Evolutionary conservation across 2,888 invertebrate genomes (phyloP), one percentile per base, ranked within the genome.

Genomic region (Alloplasta piceator): DNA sequence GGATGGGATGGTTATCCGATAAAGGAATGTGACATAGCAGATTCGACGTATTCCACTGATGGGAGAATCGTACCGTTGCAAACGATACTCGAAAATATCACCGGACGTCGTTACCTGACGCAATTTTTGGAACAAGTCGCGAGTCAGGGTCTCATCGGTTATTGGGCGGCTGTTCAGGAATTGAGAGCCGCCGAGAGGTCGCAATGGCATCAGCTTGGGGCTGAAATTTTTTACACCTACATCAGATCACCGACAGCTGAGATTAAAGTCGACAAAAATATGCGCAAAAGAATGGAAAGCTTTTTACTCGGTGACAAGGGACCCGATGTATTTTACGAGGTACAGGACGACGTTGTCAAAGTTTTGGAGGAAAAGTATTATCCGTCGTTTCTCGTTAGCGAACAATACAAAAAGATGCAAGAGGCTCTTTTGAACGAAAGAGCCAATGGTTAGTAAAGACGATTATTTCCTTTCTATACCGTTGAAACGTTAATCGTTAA

Each of bases 171-270:
- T 0, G 97, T 97, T 0, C 97, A 98, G 88, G 97, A 97, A 91
- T 92, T 98, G 82, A 94, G 96, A 83, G 94, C 94, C 75, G 95
- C 96, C n/a, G 95, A 95, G 61, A 94, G 96, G 85, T 95, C 95
- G 80, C 95, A 95, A 84, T 96, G 96, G 95, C 97, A 98, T 92
- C 97, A 98, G 87, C 93, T 97, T 39, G 98, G 97, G 7, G 96
- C 97, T n/a, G 98, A 98, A 92, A 97, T 98, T 88, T 98, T 97
- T 92, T 97, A 98, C 90, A 97, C 97, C 4, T 98, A 96, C 87
- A 96, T 98, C 80, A 94, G 96, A 83, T 96, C 96, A 66, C 96
- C 96, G 1, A 95, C 95, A 80, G 96, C 96, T 0, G 96, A 96
- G 90, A 95, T 97, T 80, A 96, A 96, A 93, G 95, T 97, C 56